Evolutionary conservation across 1,140 invertebrate genomes (phyloP).

Genomic region (Drosophila tristis): DNA sequence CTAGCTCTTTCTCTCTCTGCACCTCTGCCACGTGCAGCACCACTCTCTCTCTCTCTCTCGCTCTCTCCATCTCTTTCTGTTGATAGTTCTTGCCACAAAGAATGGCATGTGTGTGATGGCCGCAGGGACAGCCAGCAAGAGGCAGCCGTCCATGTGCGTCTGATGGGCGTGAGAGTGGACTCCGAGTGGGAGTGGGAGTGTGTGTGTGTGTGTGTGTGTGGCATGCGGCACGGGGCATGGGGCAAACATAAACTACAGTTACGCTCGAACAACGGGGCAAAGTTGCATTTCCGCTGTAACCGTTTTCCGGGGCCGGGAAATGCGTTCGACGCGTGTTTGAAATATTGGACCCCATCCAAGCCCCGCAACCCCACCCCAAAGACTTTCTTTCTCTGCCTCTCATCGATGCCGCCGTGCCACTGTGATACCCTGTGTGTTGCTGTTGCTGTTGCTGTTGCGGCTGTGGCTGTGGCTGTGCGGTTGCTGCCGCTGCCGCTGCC

Average conservation of each 20-base stretch:
- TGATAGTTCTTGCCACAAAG: slow-evolving; percentile 43
- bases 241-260: slow-evolving; percentile 64
- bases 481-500: slow-evolving; percentile 29
- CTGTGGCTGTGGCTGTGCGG: slow-evolving; percentile 1
- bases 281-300: slow-evolving; percentile 67
- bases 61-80: slow-evolving; percentile 18
- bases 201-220: not conserved
- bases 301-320: slow-evolving; percentile 59
- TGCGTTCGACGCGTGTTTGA: slow-evolving; percentile 68
- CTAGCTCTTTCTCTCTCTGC: slow-evolving; percentile 1
- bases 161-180: not conserved
- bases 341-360: slow-evolving; percentile 41
- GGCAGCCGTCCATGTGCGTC: too few species aligned
- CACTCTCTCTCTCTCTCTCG: not conserved
- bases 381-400: not conserved
- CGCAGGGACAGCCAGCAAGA: too few species aligned
- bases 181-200: not conserved
- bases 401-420: not conserved
- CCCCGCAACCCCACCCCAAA: not conserved
- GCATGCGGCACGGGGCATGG: slow-evolving; percentile 14
- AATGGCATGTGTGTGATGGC: slow-evolving; percentile 4
- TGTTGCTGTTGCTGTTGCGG: slow-evolving; percentile 5
- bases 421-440: slow-evolving; percentile 16
- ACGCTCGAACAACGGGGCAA: slow-evolving; percentile 60
- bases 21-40: not conserved